A percentile compares a stretch with the other conserved stretches of the same genome.
Conservation (phyloP, 2,888 invertebrate species). For the Nephrocerus scutellatus region DNA sequence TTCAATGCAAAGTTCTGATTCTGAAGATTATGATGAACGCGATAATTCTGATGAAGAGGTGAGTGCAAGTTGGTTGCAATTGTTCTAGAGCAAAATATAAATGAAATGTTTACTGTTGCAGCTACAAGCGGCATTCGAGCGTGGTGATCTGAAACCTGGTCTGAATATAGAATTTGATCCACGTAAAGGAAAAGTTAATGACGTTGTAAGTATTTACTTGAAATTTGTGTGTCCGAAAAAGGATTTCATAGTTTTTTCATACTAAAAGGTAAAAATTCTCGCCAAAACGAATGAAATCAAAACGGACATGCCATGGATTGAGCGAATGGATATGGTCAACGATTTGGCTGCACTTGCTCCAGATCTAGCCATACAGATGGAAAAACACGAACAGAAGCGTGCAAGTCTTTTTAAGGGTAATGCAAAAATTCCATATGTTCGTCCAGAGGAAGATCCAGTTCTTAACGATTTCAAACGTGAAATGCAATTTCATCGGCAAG, state of each 20-base stretch:
- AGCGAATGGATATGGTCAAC: constrained; percentile 73
- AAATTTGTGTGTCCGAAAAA: background rate
- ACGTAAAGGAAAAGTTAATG: constrained; percentile 59
- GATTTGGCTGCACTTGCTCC: constrained; percentile 75
- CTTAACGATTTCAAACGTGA: constrained; percentile 90
- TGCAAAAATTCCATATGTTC: constrained; percentile 58
- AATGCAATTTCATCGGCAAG: constrained; percentile 78
- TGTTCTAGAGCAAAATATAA: background rate
- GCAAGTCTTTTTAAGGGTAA: constrained; percentile 60
- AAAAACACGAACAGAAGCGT: constrained; percentile 66
- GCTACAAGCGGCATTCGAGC: constrained; percentile 85
- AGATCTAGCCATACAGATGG: constrained; percentile 69
- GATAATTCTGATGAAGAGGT: constrained; percentile 45
- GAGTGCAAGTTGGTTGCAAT: constrained; percentile 10
- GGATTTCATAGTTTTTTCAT: constrained; percentile 4
- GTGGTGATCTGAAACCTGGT: constrained; percentile 80
- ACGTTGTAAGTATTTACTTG: constrained; percentile 61
- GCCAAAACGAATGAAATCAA: constrained; percentile 65
- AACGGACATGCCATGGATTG: constrained; percentile 74
- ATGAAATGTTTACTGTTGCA: constrained; percentile 43
- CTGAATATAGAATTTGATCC: constrained; percentile 63
- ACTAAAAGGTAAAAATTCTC: constrained; percentile 50
- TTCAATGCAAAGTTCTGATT: constrained; percentile 33
- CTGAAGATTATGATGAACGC: constrained; percentile 36
- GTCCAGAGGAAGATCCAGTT: constrained; percentile 66